A percentile compares a stretch with the other conserved stretches of the same genome.
phyloP scores from a whole-genome alignment of 2,888 invertebrate genomes.

The Hydrotaea cyrtoneurina region DNA sequence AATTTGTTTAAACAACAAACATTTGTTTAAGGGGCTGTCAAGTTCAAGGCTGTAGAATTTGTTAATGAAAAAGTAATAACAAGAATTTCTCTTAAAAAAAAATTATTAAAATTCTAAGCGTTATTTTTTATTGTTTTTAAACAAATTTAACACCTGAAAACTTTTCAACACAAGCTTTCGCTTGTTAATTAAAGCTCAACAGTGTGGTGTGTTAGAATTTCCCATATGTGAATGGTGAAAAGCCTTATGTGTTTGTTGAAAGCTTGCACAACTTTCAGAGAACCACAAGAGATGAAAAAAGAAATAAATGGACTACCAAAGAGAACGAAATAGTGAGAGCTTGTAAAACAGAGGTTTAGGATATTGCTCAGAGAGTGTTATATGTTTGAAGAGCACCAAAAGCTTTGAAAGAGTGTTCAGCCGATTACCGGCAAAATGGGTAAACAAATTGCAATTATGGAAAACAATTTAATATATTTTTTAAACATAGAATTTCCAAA shows the following conservation, averaged over 20 bases:
- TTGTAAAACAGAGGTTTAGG: no score
- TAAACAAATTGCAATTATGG: no score
- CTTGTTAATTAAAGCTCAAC: background rate
- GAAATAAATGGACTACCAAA: background rate
- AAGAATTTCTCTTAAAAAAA: constrained; percentile 10
- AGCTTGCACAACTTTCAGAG: background rate
- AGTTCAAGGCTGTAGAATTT: constrained; percentile 62
- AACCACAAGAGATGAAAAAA: background rate
- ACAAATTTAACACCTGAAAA: constrained; percentile 19
- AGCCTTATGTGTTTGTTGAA: background rate
- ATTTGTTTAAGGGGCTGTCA: no score
- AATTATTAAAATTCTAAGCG: constrained; percentile 14
- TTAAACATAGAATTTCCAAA: no score
- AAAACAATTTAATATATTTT: no score
- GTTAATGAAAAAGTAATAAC: background rate
- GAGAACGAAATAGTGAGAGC: background rate
- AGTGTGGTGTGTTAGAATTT: background rate
- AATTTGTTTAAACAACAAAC: background rate
- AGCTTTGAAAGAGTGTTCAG: no score
- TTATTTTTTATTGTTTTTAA: constrained; percentile 30
- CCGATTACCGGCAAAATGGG: no score
- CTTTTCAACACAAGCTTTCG: constrained; percentile 30
- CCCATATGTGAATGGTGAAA: background rate
- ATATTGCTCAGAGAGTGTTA: no score
- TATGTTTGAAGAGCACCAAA: no score